Evolutionary conservation across 2,888 invertebrate genomes (phyloP).

Genomic region (Synergus japonicus): DNA sequence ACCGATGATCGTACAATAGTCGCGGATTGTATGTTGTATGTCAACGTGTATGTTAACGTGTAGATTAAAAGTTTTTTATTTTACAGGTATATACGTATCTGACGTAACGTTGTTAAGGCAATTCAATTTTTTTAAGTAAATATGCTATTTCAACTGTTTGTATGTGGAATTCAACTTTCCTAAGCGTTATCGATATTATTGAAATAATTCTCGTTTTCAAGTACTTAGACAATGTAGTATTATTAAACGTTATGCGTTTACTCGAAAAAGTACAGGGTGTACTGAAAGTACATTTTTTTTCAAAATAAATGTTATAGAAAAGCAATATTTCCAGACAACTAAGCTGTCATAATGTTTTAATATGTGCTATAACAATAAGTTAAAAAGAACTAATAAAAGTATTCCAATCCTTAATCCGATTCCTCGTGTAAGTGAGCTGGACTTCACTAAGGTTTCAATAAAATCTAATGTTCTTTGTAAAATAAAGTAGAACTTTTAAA

Average conservation of each 20-base stretch:
- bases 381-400: not conserved
- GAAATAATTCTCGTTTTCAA: slow-evolving; percentile 14
- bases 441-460: not conserved
- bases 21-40: not conserved
- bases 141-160: slow-evolving; percentile 2
- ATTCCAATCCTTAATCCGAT: not conserved
- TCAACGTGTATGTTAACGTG: not conserved
- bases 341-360: not conserved
- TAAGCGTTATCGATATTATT: slow-evolving; percentile 9
- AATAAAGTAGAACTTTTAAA: not conserved
- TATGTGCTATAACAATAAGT: not conserved
- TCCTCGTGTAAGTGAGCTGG: not conserved
- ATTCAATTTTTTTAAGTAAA: slow-evolving; percentile 7
- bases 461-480: not conserved
- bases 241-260: slow-evolving; percentile 25
- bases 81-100: slow-evolving; percentile 4
- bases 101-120: slow-evolving; percentile 7
- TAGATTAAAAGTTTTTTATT: not conserved
- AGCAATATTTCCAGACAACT: not conserved
- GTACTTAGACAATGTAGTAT: slow-evolving; percentile 38
- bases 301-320: slow-evolving; percentile 26
- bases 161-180: not conserved
- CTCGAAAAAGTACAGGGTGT: not conserved
- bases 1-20: not conserved
- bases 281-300: slow-evolving; percentile 9